These are phyloP conservation scores for Imbricaverruca yamaguchii DNA, from an alignment of 2,888 invertebrate species.

Conservation along the genomic window DNA sequence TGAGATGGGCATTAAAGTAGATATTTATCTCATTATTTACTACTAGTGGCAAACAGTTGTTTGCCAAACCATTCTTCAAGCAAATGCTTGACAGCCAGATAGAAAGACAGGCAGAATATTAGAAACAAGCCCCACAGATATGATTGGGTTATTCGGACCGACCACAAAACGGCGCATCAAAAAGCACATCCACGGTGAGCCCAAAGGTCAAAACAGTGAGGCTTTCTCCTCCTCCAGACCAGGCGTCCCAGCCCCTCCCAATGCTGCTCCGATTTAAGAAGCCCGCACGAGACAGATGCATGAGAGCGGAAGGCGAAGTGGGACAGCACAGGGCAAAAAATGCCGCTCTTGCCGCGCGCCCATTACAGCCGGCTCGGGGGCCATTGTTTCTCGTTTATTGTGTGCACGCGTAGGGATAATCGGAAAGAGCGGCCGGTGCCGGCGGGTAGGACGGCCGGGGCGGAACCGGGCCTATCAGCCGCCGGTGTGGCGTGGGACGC, in stretches of 20 bases:
- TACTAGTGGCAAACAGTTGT: no score
- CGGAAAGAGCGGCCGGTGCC: neutral
- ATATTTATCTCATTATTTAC: no score
- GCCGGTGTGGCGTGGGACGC: neutral
- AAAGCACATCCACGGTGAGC: neutral
- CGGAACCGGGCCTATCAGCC: neutral
- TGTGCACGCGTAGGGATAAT: neutral
- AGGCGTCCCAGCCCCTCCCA: no score
- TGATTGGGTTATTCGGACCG: no score
- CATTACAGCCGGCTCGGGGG: neutral
- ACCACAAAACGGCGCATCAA: no score
- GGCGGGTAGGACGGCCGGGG: neutral
- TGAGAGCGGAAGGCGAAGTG: neutral
- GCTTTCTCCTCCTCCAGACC: no score
- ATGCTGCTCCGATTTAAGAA: no score
- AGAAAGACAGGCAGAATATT: no score
- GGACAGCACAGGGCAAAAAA: neutral
- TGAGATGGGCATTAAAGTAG: no score
- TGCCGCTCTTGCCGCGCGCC: neutral
- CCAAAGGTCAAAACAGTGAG: neutral
- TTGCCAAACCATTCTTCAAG: no score
- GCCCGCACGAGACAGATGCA: neutral
- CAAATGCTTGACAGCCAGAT: no score
- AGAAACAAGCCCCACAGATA: no score
- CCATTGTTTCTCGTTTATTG: neutral